Evolutionary conservation across 2,888 invertebrate species (phyloP), one percentile per base, ranked within the genome.

Genomic region (Drosophila borealis): DNA sequence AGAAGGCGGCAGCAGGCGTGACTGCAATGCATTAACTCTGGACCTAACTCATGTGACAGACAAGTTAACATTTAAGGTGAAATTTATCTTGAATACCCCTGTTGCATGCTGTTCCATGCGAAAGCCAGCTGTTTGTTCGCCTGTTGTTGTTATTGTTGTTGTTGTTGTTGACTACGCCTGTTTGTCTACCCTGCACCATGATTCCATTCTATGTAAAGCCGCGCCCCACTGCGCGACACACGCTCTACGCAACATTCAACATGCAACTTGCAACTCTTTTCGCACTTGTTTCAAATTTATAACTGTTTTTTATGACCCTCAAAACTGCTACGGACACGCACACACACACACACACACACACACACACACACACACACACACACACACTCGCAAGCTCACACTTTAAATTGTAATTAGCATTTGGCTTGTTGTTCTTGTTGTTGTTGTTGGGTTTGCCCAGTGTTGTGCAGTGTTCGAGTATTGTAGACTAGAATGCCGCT

Each of bases 391-490:
- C 34, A 48, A 29, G 13, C 54, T 21, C 34, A 29, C 25, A 34
- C 39, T 55, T 65, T 63, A 29, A 70, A 70, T 65, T 78, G 71
- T 65, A 79, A 79, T 83, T 81, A 76, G 71, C 88, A 87, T 79
- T 81, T 88, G 79, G 74, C 68, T 62, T 45, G 41, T 41, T 53
- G 13, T 46, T 17, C 17, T 17, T 56, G 21, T 51, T 48, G n/a
- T 25, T 29, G 14, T 41, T 56, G 17, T 33, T 34, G 41, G 44
- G 42, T 46, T 34, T 10, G 48, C 17, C 19, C 39, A 48, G 45
- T 54, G 49, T 59, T 59, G 57, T 44, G 34, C 41, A 41, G 44
- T 69, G 39, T 61, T 46, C n/a, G 25, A 55, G 34, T 69, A 25
- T 51, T 66, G 17, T 76, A 62, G 74, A 77, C 78, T 73, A 78